Conservation (phyloP, 2,113 vertebrate species). For the Chaenogobius annularis region DNA sequence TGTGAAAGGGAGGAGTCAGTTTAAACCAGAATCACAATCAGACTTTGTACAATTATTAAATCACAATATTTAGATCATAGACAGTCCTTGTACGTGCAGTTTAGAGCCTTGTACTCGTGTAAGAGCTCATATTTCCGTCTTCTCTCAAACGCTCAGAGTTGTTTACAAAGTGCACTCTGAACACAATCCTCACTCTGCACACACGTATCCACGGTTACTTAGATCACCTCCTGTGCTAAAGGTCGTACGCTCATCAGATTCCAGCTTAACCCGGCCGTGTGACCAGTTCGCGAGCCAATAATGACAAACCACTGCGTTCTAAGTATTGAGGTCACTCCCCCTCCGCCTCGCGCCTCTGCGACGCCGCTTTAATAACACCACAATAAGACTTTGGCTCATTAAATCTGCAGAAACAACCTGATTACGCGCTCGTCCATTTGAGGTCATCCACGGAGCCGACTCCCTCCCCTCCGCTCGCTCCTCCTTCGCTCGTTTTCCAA, state of each 20-base stretch:
- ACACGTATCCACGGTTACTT: no score
- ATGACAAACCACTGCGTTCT: conserved; percentile 34
- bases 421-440: conserved; percentile 47
- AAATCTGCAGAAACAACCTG: conserved; percentile 64
- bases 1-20: no score
- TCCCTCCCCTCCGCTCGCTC: conserved; percentile 8
- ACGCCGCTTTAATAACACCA: conserved; percentile 19
- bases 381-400: conserved; percentile 60
- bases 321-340: conserved; percentile 39
- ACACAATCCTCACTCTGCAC: no score
- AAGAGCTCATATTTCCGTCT: no score
- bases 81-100: no score
- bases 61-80: no score
- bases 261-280: neutral
- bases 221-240: no score
- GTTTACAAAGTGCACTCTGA: no score
- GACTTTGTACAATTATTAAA: no score
- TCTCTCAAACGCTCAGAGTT: no score
- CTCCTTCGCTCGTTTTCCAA: conserved; percentile 31
- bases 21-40: no score
- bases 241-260: conserved; percentile 6
- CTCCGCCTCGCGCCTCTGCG: conserved; percentile 14
- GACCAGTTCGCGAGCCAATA: neutral
- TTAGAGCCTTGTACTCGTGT: no score
- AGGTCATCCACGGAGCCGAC: conserved; percentile 29